Percentiles rank a stretch among this genome's conserved stretches.
Conservation (phyloP, 1,140 invertebrate genomes). For the Aphelinus certus region DNA sequence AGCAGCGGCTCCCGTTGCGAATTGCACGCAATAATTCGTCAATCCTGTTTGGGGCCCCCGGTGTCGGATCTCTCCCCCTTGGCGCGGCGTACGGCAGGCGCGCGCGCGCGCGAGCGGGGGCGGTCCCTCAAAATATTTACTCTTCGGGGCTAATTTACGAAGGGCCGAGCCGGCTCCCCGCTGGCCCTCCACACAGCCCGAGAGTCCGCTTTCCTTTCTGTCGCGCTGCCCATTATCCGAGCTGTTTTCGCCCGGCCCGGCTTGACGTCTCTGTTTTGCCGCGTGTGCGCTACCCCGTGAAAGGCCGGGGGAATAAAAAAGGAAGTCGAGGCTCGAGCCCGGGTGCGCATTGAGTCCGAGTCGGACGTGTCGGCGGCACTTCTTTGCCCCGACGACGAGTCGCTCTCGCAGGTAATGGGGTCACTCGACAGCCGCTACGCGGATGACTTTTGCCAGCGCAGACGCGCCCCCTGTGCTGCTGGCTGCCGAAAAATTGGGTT, state of each 20-base stretch:
- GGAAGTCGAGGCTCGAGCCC: too few relatives aligned
- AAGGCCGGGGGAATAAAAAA: too few relatives aligned
- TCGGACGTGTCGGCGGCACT: too few relatives aligned
- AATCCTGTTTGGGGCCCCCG: neutral
- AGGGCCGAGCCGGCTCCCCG: neutral
- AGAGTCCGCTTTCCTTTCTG: neutral
- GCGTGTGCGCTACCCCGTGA: too few relatives aligned
- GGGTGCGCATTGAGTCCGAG: too few relatives aligned
- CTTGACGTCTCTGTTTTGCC: constrained; percentile 9
- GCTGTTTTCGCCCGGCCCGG: neutral
- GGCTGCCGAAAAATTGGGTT: constrained; percentile 10
- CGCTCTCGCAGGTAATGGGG: neutral
- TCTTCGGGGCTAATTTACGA: constrained; percentile 40
- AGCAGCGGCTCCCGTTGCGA: constrained; percentile 37
- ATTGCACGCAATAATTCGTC: constrained; percentile 50
- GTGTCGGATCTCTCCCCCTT: too few relatives aligned
- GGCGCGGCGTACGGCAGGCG: too few relatives aligned
- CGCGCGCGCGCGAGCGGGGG: neutral
- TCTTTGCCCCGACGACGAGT: neutral
- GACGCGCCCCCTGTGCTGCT: neutral
- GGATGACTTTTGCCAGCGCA: neutral
- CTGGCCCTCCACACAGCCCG: too few relatives aligned
- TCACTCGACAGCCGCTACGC: constrained; percentile 7
- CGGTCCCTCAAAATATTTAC: constrained; percentile 44
- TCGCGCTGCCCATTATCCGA: neutral